These are phyloP conservation scores for Bembecia ichneumoniformis DNA, from an alignment of 2,888 invertebrate species.

Conservation along the genomic window DNA sequence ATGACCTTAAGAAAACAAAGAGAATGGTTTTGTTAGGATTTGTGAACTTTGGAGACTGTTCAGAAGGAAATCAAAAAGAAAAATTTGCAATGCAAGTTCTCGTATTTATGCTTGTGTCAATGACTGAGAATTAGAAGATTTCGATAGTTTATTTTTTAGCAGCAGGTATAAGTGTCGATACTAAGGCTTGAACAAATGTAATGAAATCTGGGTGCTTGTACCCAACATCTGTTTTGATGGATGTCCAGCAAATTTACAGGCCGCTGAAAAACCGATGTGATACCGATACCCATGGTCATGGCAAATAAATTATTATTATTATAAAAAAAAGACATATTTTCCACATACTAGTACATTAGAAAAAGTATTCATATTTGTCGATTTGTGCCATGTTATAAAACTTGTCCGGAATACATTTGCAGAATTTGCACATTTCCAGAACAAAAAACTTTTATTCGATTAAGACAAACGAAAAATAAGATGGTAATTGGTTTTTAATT, in stretches of 20 bases:
- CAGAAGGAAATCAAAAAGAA: neutral
- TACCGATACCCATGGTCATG: too few relatives aligned
- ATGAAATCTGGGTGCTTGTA: neutral
- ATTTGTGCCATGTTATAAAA: neutral
- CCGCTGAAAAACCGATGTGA: neutral
- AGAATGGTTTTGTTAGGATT: neutral
- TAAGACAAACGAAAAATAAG: neutral
- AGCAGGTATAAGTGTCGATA: neutral
- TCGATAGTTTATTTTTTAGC: neutral
- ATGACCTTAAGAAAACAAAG: neutral
- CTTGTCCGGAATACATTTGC: neutral
- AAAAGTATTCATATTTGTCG: neutral
- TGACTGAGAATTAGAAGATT: neutral
- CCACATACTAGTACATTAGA: neutral
- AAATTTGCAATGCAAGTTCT: neutral
- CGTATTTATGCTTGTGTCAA: neutral
- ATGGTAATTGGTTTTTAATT: slow-evolving; percentile 1
- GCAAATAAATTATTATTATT: too few relatives aligned
- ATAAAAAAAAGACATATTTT: neutral
- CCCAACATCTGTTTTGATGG: neutral
- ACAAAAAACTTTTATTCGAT: slow-evolving; percentile 2
- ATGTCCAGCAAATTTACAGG: neutral
- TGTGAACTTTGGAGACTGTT: neutral
- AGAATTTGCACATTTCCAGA: too few relatives aligned
- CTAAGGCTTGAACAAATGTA: neutral